Evolutionary conservation across 2,888 invertebrate genomes (phyloP).

Genomic region (Ophion slaviceki): DNA sequence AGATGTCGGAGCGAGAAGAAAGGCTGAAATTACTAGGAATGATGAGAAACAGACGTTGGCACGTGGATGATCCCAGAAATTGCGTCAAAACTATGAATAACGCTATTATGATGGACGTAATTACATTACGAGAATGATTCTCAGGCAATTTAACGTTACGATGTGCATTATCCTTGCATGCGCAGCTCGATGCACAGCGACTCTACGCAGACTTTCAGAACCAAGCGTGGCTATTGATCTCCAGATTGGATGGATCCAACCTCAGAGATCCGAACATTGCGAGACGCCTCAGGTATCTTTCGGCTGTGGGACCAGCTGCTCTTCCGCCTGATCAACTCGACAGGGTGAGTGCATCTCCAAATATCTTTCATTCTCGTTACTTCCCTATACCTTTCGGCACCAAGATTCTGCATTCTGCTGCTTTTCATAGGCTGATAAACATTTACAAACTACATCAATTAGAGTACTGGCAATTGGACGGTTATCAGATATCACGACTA

Average conservation of each 20-base stretch:
- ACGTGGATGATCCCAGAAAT: constrained; percentile 35
- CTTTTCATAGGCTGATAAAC: too few relatives aligned
- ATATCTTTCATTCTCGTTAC: background rate
- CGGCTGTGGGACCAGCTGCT: constrained; percentile 93
- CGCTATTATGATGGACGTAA: constrained; percentile 43
- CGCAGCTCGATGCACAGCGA: constrained; percentile 91
- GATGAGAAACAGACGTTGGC: constrained; percentile 11
- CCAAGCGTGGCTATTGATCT: constrained; percentile 90
- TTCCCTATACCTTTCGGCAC: background rate
- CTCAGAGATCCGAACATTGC: constrained; percentile 89
- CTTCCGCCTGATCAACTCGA: constrained; percentile 93
- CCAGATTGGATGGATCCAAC: constrained; percentile 87
- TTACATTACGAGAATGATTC: constrained; percentile 48
- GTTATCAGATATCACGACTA: too few relatives aligned
- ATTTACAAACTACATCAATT: too few relatives aligned
- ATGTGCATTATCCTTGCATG: constrained; percentile 17
- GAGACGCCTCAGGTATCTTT: constrained; percentile 90
- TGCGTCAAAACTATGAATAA: constrained; percentile 54
- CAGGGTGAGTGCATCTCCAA: constrained; percentile 86
- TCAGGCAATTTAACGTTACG: constrained; percentile 55
- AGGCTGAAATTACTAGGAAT: constrained; percentile 28
- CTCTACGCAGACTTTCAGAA: constrained; percentile 93
- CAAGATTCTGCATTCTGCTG: background rate
- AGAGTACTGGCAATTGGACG: too few relatives aligned
- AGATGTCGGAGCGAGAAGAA: background rate